Conservation (phyloP, 2,797 vertebrate genomes). For the Lacerta agilis region DNA sequence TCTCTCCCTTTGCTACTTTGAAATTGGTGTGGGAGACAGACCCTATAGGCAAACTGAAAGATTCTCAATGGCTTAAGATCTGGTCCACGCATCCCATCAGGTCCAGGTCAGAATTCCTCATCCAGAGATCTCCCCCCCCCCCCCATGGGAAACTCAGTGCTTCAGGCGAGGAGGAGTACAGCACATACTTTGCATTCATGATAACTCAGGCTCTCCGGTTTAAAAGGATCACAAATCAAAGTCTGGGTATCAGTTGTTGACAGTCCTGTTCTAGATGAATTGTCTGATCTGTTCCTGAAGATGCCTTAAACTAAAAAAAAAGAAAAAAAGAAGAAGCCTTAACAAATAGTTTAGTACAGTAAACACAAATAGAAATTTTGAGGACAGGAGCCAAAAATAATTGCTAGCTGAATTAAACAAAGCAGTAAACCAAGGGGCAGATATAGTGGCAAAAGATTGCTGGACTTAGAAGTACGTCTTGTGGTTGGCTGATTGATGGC, state of each 20-base stretch:
- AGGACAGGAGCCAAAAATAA: slow-evolving; percentile 47
- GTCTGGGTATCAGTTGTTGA: background rate
- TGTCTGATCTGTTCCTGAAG: background rate
- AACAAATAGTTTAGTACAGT: background rate
- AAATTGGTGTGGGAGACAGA: too few relatives aligned
- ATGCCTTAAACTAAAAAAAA: background rate
- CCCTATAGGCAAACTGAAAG: too few relatives aligned
- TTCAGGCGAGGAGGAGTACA: background rate
- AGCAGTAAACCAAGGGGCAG: slow-evolving; percentile 35
- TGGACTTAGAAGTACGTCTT: slow-evolving; percentile 33
- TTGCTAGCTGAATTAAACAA: slow-evolving; percentile 44
- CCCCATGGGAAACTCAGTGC: too few relatives aligned
- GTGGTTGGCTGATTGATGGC: slow-evolving; percentile 61
- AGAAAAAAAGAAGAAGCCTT: background rate
- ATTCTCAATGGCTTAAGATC: too few relatives aligned
- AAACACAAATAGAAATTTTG: slow-evolving; percentile 9
- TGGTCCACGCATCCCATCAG: too few relatives aligned
- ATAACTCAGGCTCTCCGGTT: background rate
- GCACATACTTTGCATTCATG: background rate
- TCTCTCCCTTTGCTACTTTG: too few relatives aligned
- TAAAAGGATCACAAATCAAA: background rate
- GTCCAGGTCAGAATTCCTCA: background rate
- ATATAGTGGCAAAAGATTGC: slow-evolving; percentile 38
- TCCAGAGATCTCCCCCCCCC: background rate
- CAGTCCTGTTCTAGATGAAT: background rate